Percentiles rank a stretch among this genome's conserved stretches.
Conservation (phyloP, 1,140 invertebrate genomes). For the Zaprionus vittiger region DNA sequence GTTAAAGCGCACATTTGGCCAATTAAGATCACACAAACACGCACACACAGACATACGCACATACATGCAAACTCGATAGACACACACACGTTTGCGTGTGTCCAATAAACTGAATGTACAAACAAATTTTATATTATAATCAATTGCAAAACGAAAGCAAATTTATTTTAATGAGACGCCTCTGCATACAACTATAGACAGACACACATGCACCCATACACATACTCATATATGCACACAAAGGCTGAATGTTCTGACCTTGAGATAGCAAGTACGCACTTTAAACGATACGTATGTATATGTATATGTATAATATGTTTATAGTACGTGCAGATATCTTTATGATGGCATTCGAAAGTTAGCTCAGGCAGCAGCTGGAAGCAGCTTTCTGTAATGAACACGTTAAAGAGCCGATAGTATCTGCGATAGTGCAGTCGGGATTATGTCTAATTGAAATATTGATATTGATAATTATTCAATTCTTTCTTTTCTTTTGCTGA, state of each 20-base stretch:
- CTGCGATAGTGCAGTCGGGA: neutral
- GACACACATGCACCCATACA: neutral
- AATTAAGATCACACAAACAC: slow-evolving; percentile 59
- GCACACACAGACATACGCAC: slow-evolving; percentile 41
- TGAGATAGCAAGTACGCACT: slow-evolving; percentile 20
- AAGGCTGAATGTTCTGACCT: slow-evolving; percentile 17
- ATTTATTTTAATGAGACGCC: slow-evolving; percentile 54
- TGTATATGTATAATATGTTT: neutral
- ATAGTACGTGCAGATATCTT: slow-evolving; percentile 4
- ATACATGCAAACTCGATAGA: slow-evolving; percentile 14
- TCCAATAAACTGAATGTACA: slow-evolving; percentile 27
- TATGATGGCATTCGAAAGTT: slow-evolving; percentile 11
- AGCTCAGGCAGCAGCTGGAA: neutral
- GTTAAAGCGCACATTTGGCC: slow-evolving; percentile 41
- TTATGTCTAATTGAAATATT: neutral
- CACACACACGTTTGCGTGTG: slow-evolving; percentile 13
- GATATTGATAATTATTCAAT: neutral
- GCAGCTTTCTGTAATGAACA: neutral
- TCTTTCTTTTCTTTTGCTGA: neutral
- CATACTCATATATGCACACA: neutral
- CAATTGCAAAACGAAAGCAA: slow-evolving; percentile 52
- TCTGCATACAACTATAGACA: slow-evolving; percentile 29
- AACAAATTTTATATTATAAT: slow-evolving; percentile 40
- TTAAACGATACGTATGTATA: neutral
- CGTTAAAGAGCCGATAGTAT: neutral